A percentile compares a stretch with the other conserved stretches of the same genome.
Evolutionary conservation across 2,113 vertebrate genomes (phyloP).

Genomic region (Mustela lutreola): DNA sequence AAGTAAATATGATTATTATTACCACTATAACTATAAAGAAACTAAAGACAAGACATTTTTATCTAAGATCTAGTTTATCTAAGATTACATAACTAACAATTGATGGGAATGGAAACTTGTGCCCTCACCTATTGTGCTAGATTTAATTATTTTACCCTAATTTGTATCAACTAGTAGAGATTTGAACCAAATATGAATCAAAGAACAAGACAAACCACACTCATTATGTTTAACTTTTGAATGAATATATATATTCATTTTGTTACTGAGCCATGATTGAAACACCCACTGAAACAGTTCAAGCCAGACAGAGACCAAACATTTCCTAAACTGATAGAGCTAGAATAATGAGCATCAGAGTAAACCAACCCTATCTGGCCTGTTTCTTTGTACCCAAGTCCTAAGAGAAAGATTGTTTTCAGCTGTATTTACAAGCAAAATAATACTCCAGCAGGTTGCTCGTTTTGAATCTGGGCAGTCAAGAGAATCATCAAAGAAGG

Average conservation of each 20-base stretch:
- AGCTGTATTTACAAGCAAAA: neutral
- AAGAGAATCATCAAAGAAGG: neutral
- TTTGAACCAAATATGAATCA: neutral
- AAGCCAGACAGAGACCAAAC: neutral
- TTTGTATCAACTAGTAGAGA: neutral
- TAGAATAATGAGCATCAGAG: neutral
- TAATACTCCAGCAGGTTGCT: neutral
- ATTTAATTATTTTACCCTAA: neutral
- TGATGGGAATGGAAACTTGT: accelerated
- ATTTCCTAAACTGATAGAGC: neutral
- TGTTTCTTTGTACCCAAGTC: neutral
- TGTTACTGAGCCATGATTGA: neutral
- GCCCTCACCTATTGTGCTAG: accelerated
- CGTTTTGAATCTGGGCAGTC: neutral
- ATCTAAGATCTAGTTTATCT: neutral
- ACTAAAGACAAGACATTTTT: neutral
- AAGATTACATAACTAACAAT: neutral
- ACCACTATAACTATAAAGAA: neutral
- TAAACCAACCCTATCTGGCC: neutral
- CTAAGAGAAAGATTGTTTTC: neutral
- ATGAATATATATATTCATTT: neutral
- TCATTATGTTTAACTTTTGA: neutral
- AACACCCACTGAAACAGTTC: neutral
- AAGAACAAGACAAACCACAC: neutral
- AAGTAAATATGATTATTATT: neutral